These are phyloP conservation scores for Holotrichia oblita DNA, from an alignment of 1,140 invertebrate genomes.

Conservation along the genomic window DNA sequence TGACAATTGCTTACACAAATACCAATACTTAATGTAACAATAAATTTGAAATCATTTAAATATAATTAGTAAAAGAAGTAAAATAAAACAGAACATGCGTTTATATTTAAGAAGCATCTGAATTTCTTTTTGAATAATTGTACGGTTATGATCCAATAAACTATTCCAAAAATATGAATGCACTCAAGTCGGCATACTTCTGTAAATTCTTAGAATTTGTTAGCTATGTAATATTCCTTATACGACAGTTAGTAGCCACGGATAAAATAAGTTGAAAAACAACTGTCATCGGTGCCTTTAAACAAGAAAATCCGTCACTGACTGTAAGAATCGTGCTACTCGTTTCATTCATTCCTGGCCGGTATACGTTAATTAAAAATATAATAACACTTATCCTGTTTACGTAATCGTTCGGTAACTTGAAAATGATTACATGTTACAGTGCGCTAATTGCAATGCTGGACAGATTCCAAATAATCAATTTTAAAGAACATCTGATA, in stretches of 20 bases:
- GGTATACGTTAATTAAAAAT: conserved; percentile 10
- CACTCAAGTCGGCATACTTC: not conserved
- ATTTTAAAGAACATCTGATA: conserved; percentile 4
- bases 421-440: conserved; percentile 13
- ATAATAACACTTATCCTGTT: conserved; percentile 21
- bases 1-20: too few species aligned
- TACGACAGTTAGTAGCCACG: not conserved
- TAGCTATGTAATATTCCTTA: not conserved
- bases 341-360: not conserved
- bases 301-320: not conserved
- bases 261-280: not conserved
- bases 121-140: too few species aligned
- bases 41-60: too few species aligned
- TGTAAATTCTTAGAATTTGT: not conserved
- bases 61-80: too few species aligned
- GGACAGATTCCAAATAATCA: conserved; percentile 20
- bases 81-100: too few species aligned
- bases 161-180: too few species aligned
- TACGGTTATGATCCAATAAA: too few species aligned
- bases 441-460: not conserved
- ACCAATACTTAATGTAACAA: too few species aligned
- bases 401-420: not conserved
- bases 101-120: too few species aligned
- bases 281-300: conserved; percentile 3
- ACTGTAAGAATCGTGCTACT: not conserved